Evolutionary conservation across 2,888 invertebrate genomes (phyloP).

Genomic region (Sturmia bella): DNA sequence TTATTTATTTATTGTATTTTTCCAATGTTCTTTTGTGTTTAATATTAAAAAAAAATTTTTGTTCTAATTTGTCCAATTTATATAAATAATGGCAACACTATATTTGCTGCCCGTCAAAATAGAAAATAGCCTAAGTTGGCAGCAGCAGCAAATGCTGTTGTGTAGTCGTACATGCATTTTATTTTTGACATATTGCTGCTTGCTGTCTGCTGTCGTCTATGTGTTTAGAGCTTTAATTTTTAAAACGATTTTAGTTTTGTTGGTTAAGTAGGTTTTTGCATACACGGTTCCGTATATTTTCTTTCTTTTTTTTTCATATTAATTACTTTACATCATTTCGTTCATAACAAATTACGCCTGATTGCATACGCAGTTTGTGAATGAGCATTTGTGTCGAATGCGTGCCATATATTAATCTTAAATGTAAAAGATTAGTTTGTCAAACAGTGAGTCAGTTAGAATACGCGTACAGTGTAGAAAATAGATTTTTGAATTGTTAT

Average conservation of each 20-base stretch:
- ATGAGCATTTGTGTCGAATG: constrained; percentile 68
- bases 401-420: constrained; percentile 60
- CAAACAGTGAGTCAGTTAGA: background rate
- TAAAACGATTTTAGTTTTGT: constrained; percentile 53
- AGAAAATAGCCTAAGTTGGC: too few species aligned
- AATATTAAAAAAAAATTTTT: too few species aligned
- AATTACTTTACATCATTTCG: background rate
- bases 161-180: too few species aligned
- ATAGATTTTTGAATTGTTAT: constrained; percentile 2
- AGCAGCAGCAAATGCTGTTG: too few species aligned
- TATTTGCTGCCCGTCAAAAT: too few species aligned
- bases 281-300: constrained; percentile 37
- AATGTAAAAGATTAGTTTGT: constrained; percentile 50
- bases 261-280: constrained; percentile 64
- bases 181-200: too few species aligned
- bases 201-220: too few species aligned
- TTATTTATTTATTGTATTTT: too few species aligned
- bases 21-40: too few species aligned
- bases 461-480: constrained; percentile 4
- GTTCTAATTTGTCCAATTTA: too few species aligned
- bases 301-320: background rate
- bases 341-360: constrained; percentile 49
- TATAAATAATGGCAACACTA: too few species aligned
- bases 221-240: too few species aligned
- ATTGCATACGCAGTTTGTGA: constrained; percentile 68